phyloP scores from a whole-genome alignment of 2,113 vertebrate genomes.

The Balaeniceps rex region DNA sequence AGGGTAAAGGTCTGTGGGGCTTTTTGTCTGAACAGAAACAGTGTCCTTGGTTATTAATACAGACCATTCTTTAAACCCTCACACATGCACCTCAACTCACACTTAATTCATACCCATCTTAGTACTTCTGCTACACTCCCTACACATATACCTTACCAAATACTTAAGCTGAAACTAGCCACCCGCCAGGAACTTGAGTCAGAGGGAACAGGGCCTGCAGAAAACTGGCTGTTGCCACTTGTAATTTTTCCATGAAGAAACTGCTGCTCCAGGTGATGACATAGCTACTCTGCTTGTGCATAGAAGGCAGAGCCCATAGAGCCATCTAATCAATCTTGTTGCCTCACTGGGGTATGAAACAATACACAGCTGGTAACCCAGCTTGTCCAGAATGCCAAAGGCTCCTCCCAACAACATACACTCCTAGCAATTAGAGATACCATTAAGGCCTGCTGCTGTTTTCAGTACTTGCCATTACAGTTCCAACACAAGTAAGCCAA shows the following conservation, averaged over 20 bases:
- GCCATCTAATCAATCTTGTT: not conserved
- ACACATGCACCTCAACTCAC: not conserved
- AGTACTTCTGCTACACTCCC: not conserved
- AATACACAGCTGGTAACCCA: not conserved
- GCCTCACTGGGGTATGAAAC: not conserved
- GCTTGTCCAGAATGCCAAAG: not conserved
- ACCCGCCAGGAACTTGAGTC: not conserved
- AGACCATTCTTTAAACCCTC: not conserved
- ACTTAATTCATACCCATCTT: not conserved
- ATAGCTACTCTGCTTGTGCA: not conserved
- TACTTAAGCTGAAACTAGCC: not conserved
- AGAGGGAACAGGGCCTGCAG: not conserved
- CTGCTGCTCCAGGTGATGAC: not conserved
- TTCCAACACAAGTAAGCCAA: not conserved
- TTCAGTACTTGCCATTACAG: not conserved
- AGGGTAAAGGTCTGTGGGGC: not conserved
- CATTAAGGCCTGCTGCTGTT: not conserved
- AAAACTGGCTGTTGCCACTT: not conserved
- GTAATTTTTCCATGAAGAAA: not conserved
- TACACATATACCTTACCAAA: not conserved
- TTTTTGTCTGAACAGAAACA: not conserved
- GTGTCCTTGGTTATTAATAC: not conserved
- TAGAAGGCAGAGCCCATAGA: not conserved
- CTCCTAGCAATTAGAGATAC: not conserved
- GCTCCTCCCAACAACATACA: not conserved